Base-by-base conservation (phyloP, 2,113 vertebrate species). In the Rhinolophus sinicus region DNA sequence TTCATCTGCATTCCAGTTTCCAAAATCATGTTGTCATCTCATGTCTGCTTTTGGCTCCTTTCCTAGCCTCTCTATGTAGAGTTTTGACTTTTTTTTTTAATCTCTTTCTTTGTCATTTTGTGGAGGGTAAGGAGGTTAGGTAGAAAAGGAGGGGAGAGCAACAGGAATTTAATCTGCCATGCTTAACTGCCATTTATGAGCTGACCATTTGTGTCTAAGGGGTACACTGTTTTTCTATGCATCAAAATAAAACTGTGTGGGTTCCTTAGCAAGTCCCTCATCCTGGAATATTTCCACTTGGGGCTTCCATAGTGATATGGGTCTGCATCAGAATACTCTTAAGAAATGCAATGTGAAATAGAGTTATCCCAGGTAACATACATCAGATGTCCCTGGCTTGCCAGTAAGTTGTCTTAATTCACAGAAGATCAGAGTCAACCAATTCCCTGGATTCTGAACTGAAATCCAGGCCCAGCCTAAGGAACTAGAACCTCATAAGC, bases 1-100 rank as follows among this genome's bases (percentile, higher is more conserved):
- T 90, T 80, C 35, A 58, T 75, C 81, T 65, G 35, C 65, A 90
- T 95, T 91, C 80, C 80, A 82, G 22, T 75, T 80, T 90, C 92
- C 82, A 90, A 62, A 90, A 80, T 58, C 90, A 47, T 75, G 14
- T 93, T 44, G 22, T 70, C 76, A 75, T 90, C 81, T 91, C 76
- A 30, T 35, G 4, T 72, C 54, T 88, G 69, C 83, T 94, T 75
- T 82, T 70, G n/a, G 64, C 56, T 81, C 56, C 60, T 82, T 92
- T 82, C 65, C 67, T 93, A 40, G 44, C 47, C 19, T 35, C 35
- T 95, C 26, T 30, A 2, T 85, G 38, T 35, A 60, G 67, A 80
- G 8, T 95, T 78, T 90, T 40, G 7, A 26, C 8, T 80, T 73
- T 80, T n/a, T 65, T 80, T 80, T n/a, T 24, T 6, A 19, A 38